Conservation (phyloP, 2,113 vertebrate genomes). For the Elephas maximus region DNA sequence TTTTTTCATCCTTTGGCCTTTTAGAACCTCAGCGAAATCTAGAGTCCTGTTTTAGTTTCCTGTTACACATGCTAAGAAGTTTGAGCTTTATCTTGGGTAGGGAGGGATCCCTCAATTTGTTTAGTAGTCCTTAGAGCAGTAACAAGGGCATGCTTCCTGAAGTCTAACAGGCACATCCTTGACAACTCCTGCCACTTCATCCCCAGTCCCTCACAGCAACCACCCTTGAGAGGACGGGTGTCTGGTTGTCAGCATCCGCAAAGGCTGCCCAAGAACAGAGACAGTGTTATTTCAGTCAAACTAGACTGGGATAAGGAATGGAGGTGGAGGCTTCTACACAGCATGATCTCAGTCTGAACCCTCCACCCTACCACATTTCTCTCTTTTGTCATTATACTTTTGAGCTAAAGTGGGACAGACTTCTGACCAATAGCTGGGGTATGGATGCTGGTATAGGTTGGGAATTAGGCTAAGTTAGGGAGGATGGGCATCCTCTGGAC, state of each 20-base stretch:
- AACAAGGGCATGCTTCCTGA: background rate
- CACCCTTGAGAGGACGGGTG: background rate
- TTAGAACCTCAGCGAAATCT: background rate
- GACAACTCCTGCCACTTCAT: rapidly evolving
- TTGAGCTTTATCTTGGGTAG: background rate
- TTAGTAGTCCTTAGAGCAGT: background rate
- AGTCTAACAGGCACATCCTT: background rate
- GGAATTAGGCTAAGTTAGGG: background rate
- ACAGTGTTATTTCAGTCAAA: background rate
- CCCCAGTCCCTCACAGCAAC: background rate
- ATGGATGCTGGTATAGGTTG: rapidly evolving
- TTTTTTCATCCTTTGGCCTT: background rate
- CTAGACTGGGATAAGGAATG: background rate
- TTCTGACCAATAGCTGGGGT: rapidly evolving
- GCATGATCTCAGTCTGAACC: rapidly evolving
- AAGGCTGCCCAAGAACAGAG: background rate
- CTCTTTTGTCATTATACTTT: background rate
- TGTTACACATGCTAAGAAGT: background rate
- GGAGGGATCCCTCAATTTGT: background rate
- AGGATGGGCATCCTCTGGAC: background rate
- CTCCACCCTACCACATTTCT: background rate
- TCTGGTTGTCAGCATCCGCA: background rate
- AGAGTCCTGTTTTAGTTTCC: background rate
- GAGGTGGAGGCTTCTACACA: rapidly evolving
- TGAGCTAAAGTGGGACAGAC: background rate